phyloP scores from a whole-genome alignment of 2,113 vertebrate genomes.

The Hemiscyllium ocellatum region DNA sequence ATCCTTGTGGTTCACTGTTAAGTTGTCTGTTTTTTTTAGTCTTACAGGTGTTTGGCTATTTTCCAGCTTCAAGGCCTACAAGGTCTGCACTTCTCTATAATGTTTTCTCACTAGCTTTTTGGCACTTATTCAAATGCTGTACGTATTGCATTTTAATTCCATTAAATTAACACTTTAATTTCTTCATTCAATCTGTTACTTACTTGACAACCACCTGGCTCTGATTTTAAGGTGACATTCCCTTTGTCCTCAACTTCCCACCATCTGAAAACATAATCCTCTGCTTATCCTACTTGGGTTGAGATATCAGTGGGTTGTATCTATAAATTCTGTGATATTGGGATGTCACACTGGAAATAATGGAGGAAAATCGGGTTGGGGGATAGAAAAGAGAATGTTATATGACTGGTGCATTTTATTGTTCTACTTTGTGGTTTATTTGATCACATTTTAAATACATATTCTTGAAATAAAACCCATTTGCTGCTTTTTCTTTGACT shows the following conservation, averaged over 20 bases:
- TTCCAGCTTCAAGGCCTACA: too few species aligned
- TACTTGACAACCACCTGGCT: too few species aligned
- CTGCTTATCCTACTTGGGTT: not conserved
- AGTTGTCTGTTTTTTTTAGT: too few species aligned
- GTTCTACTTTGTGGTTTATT: not conserved
- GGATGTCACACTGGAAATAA: not conserved
- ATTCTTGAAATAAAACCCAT: not conserved
- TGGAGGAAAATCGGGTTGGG: not conserved
- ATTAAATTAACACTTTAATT: too few species aligned
- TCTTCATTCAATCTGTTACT: too few species aligned
- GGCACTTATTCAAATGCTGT: too few species aligned
- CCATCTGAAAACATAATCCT: not conserved
- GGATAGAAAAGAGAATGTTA: not conserved
- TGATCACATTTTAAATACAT: not conserved
- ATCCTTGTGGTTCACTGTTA: too few species aligned
- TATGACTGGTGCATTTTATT: not conserved
- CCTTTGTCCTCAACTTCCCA: not conserved
- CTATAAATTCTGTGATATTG: not conserved
- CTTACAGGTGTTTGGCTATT: too few species aligned
- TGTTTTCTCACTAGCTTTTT: too few species aligned
- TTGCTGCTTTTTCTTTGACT: not conserved
- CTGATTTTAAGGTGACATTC: not conserved
- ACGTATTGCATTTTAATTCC: too few species aligned
- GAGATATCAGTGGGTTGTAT: not conserved
- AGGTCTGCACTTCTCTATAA: too few species aligned